phyloP scores from a whole-genome alignment of 1,140 invertebrate species.

The Rhopalosiphum maidis region DNA sequence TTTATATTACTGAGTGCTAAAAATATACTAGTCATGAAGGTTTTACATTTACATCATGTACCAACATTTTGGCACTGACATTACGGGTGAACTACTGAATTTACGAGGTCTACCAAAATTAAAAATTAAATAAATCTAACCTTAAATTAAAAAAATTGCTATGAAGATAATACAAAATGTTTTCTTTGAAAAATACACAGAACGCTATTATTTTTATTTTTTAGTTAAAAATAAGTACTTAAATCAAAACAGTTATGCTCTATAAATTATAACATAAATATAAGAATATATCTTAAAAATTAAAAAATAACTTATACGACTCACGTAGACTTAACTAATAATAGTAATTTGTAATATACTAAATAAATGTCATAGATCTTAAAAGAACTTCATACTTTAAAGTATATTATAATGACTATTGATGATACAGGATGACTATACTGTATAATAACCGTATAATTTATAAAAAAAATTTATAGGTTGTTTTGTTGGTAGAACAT shows the following conservation, averaged over 20 bases:
- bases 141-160: background rate
- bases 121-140: background rate
- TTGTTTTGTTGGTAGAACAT: background rate
- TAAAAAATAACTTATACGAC: background rate
- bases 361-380: background rate
- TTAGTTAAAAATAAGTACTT: background rate
- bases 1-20: background rate
- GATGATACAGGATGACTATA: background rate
- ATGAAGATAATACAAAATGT: background rate
- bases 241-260: background rate
- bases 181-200: background rate
- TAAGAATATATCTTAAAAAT: background rate
- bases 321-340: background rate
- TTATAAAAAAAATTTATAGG: background rate
- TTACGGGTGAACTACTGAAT: background rate
- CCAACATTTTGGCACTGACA: background rate
- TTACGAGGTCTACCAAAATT: background rate
- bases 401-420: background rate
- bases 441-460: background rate
- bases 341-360: conserved; percentile 9
- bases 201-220: background rate
- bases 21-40: background rate
- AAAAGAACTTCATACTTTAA: background rate
- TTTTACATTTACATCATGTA: background rate
- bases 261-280: conserved; percentile 10